A percentile compares a stretch with the other conserved stretches of the same genome.
phyloP scores from a whole-genome alignment of 2,797 vertebrate genomes.

The Spinus pinus region DNA sequence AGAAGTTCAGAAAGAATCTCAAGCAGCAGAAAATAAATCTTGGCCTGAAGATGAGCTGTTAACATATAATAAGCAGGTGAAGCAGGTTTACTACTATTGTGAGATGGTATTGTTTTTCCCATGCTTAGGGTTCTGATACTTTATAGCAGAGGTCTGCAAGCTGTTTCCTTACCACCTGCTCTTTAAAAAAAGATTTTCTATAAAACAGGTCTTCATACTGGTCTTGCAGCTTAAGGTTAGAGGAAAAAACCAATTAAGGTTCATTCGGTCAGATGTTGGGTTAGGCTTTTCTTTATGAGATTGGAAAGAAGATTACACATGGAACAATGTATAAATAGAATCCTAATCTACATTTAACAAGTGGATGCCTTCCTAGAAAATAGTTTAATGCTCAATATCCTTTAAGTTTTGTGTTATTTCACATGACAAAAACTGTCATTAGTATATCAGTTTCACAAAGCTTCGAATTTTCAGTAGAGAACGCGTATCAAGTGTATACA shows the following conservation, averaged over 20 bases:
- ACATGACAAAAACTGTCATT: neutral
- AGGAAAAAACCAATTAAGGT: constrained; percentile 55
- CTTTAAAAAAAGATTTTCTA: constrained; percentile 40
- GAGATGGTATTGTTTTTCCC: neutral
- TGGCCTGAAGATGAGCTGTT: neutral
- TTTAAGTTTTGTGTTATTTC: neutral
- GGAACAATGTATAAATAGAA: constrained; percentile 43
- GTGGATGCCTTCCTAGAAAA: constrained; percentile 14
- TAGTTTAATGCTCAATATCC: neutral
- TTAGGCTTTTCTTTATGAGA: constrained; percentile 62
- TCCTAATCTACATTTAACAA: constrained; percentile 39
- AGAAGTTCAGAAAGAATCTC: neutral
- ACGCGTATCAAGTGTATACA: rapidly evolving
- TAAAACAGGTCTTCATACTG: constrained; percentile 56
- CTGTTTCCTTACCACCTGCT: neutral
- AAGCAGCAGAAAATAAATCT: neutral
- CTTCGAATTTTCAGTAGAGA: neutral
- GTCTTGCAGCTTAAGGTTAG: constrained; percentile 59
- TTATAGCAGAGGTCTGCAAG: neutral
- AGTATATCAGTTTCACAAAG: neutral
- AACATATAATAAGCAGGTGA: neutral
- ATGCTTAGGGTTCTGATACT: constrained; percentile 5
- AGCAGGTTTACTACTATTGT: neutral
- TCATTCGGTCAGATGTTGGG: constrained; percentile 63
- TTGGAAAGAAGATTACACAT: constrained; percentile 47